phyloP scores from a whole-genome alignment of 2,888 invertebrate genomes.

The Oscheius sp. region DNA sequence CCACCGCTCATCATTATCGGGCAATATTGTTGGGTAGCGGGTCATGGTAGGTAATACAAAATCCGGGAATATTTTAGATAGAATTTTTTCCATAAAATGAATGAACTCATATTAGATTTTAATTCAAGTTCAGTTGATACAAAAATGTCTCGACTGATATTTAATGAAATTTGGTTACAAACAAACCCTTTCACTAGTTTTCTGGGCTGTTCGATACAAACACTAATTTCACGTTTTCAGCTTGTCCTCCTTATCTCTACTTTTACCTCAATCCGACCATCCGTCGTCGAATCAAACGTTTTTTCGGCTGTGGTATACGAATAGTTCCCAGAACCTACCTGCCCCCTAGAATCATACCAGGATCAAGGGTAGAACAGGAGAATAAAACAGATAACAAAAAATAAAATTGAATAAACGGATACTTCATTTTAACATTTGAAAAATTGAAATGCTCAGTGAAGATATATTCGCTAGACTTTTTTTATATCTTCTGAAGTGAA shows the following conservation, averaged over 20 bases:
- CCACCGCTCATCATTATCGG: conserved; percentile 3
- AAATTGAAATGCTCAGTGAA: too few relatives aligned
- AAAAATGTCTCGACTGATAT: not conserved
- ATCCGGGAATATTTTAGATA: not conserved
- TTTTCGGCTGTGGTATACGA: not conserved
- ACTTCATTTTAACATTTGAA: too few relatives aligned
- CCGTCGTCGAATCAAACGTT: not conserved
- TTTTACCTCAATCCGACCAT: conserved; percentile 1
- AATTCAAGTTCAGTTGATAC: not conserved
- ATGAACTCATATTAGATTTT: not conserved
- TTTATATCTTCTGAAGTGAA: too few relatives aligned
- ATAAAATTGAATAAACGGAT: too few relatives aligned
- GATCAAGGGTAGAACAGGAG: too few relatives aligned
- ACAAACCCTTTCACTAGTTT: not conserved
- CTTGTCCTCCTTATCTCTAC: conserved; percentile 7
- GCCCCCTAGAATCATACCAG: too few relatives aligned
- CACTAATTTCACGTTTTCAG: not conserved
- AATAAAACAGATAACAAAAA: too few relatives aligned
- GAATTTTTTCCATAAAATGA: not conserved
- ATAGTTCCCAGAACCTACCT: too few relatives aligned
- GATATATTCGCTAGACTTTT: too few relatives aligned
- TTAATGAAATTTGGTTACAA: not conserved
- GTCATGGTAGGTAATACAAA: conserved; percentile 6
- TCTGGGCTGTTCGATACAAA: not conserved
- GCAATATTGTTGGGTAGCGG: conserved; percentile 1